Evolutionary conservation across 2,888 invertebrate species (phyloP), one percentile per base, ranked within the genome.

Genomic region (Eupithecia dodoneata): DNA sequence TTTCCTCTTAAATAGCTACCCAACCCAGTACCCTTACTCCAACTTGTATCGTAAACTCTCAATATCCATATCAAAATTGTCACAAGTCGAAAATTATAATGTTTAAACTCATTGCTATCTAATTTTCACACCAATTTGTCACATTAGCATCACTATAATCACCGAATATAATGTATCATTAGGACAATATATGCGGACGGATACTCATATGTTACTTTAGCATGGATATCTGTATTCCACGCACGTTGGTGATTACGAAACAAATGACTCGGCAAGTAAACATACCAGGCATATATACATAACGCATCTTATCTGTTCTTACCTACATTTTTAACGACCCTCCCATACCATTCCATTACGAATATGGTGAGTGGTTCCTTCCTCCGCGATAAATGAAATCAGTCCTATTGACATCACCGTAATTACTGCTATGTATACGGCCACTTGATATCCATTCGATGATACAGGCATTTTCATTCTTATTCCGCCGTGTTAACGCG

Each of bases 341-440:
- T 55, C 72, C 55, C 72, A 30, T 30, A 30, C 30, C 77, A 79
- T 79, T 80, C 73, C 77, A 76, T 75, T 70, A 71, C 74, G 70
- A 76, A 59, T 66, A 75, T 52, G 67, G 45, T 59, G 30, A 52
- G 67, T 69, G 47, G 67, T 73, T 76, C 74, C 71, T 73, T 59
- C 42, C 71, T 73, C 55, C 59, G 52, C 55, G 71, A 72, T 75
- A 76, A 73, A 71, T 73, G 63, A 72, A 72, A 71, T 76, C 77
- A 63, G 66, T 75, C 55, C 70, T 55, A 71, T 75, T 78, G 41
- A 75, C 70, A 72, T 76, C 63, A 55, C 63, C 42, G 71, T 74
- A 69, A 78, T 72, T 76, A 70, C 63, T 12, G 44, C 55, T 66
- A 71, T 67, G 69, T 71, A 15, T 44, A 59, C 52, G 63, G 74